phyloP scores from a whole-genome alignment of 2,888 invertebrate species.

The Odontothrips loti region DNA sequence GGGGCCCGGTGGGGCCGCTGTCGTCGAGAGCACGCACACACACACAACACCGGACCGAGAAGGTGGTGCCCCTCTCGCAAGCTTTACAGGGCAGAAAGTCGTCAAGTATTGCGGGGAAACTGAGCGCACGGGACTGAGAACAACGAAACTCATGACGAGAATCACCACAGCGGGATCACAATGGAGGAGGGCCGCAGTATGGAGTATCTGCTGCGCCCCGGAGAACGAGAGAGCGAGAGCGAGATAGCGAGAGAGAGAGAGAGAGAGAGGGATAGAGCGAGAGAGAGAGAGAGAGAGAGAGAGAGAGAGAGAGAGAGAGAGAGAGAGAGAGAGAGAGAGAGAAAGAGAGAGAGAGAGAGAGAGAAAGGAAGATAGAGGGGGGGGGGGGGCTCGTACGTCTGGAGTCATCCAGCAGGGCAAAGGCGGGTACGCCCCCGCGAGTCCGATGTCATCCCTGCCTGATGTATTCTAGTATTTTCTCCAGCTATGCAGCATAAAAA shows the following conservation, averaged over 20 bases:
- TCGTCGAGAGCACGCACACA: too few relatives aligned
- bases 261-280: too few relatives aligned
- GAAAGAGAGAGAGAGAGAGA: neutral
- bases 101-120: too few relatives aligned
- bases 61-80: too few relatives aligned
- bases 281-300: too few relatives aligned
- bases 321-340: too few relatives aligned
- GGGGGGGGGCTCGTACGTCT: slow-evolving; percentile 19
- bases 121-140: neutral
- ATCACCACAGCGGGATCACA: neutral
- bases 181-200: neutral
- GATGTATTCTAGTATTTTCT: slow-evolving; percentile 23
- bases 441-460: slow-evolving; percentile 7
- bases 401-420: slow-evolving; percentile 14
- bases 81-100: too few relatives aligned
- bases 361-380: neutral
- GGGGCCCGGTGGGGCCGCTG: too few relatives aligned
- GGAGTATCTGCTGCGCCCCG: neutral
- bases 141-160: neutral
- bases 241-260: too few relatives aligned
- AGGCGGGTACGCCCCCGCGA: neutral
- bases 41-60: too few relatives aligned
- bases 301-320: too few relatives aligned
- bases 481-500: slow-evolving; percentile 26
- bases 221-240: neutral